Base-by-base conservation (phyloP, 2,113 vertebrate genomes). In the Solea solea region DNA sequence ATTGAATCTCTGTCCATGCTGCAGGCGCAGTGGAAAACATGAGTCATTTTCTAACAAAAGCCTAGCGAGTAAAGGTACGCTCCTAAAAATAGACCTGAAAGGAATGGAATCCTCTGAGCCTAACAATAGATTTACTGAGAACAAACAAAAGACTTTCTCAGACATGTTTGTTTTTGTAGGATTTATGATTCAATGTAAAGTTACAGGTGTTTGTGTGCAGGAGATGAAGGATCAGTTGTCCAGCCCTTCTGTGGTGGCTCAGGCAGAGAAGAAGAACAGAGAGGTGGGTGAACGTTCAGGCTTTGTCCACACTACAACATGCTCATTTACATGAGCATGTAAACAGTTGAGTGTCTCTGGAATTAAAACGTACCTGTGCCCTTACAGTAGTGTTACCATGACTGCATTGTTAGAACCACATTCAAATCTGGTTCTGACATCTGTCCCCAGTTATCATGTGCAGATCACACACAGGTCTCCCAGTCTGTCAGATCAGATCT, bases 171-270 rank as follows among this genome's bases (percentile, higher is more conserved):
- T 34, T 34, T 34, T 34, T 34, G 21, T 21, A 34, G 5, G 34
- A 34, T 4, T 34, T 34, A 34, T 34, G 34, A 34, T 34, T 34
- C 34, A 34, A 2, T 34, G 34, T 34, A 34, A 34, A 34, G 5
- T 34, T 34, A 34, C 34, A 34, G 34, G 9, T 57, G 61, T 80
- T 21, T 81, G 28, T 75, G 62, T 83, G 73, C 48, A 96, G 95
- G 93, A 95, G 57, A 95, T 95, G 93, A 95, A 94, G 80, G 93
- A 95, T 42, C 93, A 95, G 52, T 60, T 94, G 76, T 92, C 93
- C 60, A 95, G 93, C 68, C 94, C 94, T 0, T 86, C 91, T 12
- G 92, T 93, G 3, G 41, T 92, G 49, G 91, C 94, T 57, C 91
- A 94, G 82, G 80, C 93, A 12, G 93, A 95, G 78, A 94, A 85